A percentile compares a stretch with the other conserved stretches of the same genome.
Evolutionary conservation across 2,888 invertebrate genomes (phyloP).

Genomic region (Seladonia tumulorum): DNA sequence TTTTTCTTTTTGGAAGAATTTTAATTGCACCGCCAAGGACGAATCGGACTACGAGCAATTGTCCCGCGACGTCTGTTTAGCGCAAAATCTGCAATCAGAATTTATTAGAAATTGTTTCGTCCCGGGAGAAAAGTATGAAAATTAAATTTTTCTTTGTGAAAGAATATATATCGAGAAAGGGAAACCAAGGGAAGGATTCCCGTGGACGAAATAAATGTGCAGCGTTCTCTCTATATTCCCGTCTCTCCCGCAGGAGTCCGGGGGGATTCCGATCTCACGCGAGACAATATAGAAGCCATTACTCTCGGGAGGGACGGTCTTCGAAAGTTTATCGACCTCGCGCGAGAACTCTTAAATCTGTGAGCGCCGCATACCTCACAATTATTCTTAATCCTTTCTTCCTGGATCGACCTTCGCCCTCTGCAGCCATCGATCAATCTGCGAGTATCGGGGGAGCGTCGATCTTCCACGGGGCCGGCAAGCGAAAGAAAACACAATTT

Average conservation of each 20-base stretch:
- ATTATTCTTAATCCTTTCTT: conserved; percentile 4
- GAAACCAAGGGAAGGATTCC: background rate
- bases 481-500: background rate
- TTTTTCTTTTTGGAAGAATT: no score
- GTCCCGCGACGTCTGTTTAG: no score
- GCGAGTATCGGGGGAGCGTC: background rate
- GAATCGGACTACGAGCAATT: no score
- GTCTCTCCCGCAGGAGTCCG: background rate
- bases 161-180: no score
- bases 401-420: background rate
- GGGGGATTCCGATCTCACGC: background rate
- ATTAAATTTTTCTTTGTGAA: no score
- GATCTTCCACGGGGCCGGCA: background rate
- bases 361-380: background rate
- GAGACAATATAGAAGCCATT: background rate
- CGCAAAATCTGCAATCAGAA: no score
- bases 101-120: no score
- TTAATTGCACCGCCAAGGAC: no score
- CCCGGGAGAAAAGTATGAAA: no score
- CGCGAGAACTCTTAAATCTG: background rate
- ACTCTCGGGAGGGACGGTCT: background rate
- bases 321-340: background rate
- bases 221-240: background rate
- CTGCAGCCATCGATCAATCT: background rate
- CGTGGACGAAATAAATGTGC: background rate